Evolutionary conservation across 2,113 vertebrate genomes (phyloP).

Genomic region (Odocoileus hemionus): DNA sequence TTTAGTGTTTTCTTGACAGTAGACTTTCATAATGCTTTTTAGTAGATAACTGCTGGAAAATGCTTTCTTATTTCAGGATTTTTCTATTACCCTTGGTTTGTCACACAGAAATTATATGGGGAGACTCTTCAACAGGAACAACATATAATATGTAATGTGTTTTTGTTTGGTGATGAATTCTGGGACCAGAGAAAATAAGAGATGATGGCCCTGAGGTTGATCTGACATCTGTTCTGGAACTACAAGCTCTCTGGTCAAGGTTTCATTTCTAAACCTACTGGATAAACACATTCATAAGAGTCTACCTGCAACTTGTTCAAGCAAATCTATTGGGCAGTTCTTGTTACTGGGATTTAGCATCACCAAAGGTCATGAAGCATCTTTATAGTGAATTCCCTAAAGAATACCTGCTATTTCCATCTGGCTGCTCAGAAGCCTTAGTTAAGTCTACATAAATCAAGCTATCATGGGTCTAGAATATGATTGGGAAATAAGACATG

Average conservation of each 20-base stretch:
- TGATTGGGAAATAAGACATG: background rate
- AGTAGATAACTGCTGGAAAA: background rate
- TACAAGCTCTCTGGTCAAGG: background rate
- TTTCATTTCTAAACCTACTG: background rate
- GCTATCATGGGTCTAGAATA: background rate
- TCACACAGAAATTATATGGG: background rate
- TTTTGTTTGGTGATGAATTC: slow-evolving; percentile 35
- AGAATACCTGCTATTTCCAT: background rate
- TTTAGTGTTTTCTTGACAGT: background rate
- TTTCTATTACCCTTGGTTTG: background rate
- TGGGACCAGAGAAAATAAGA: background rate
- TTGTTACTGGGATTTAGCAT: background rate
- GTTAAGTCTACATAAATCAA: background rate
- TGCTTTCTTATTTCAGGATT: background rate
- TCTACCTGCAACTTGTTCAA: background rate
- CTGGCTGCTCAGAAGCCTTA: background rate
- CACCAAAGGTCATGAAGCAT: background rate
- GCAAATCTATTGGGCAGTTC: background rate
- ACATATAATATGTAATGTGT: background rate
- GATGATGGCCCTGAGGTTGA: background rate
- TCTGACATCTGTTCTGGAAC: background rate
- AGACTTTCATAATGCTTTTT: background rate
- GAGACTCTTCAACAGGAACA: background rate
- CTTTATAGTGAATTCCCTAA: background rate
- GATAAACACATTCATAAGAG: background rate